Conservation (phyloP, 1,140 invertebrate genomes). For the Marisa cornuarietis region DNA sequence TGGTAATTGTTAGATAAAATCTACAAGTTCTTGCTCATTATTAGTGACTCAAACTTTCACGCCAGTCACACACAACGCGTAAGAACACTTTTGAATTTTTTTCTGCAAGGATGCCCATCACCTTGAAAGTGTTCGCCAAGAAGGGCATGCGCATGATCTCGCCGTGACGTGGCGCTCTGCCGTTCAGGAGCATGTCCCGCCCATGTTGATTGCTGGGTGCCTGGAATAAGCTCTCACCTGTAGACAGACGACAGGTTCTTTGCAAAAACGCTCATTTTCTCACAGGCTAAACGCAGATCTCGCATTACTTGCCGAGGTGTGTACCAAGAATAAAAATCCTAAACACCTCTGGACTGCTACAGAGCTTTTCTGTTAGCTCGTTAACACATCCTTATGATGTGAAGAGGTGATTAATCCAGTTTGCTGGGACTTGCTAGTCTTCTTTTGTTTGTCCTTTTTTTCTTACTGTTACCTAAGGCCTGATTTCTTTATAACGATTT, state of each 20-base stretch:
- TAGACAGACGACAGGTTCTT: not conserved
- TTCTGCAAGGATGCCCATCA: conserved; percentile 6
- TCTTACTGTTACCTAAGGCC: too few relatives aligned
- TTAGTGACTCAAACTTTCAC: too few relatives aligned
- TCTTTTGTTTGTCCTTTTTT: not conserved
- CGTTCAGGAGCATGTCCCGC: conserved; percentile 58
- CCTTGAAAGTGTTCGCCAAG: conserved; percentile 62
- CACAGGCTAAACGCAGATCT: too few relatives aligned
- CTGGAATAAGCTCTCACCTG: conserved; percentile 18
- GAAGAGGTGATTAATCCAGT: not conserved
- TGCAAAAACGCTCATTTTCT: too few relatives aligned
- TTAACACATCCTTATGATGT: not conserved
- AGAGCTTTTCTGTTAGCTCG: not conserved
- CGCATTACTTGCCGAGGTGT: too few relatives aligned
- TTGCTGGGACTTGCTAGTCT: not conserved
- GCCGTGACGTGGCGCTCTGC: conserved; percentile 57
- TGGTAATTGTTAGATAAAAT: too few relatives aligned
- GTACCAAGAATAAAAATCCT: too few relatives aligned
- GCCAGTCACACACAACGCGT: too few relatives aligned
- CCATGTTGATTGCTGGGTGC: conserved; percentile 36
- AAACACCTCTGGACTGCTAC: too few relatives aligned
- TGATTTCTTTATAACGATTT: too few relatives aligned
- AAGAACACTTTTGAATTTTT: too few relatives aligned
- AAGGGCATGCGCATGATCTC: conserved; percentile 61
- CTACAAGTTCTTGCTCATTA: too few relatives aligned